Conservation (phyloP, 2,888 invertebrate genomes). For the Bugulina stolonifera region DNA sequence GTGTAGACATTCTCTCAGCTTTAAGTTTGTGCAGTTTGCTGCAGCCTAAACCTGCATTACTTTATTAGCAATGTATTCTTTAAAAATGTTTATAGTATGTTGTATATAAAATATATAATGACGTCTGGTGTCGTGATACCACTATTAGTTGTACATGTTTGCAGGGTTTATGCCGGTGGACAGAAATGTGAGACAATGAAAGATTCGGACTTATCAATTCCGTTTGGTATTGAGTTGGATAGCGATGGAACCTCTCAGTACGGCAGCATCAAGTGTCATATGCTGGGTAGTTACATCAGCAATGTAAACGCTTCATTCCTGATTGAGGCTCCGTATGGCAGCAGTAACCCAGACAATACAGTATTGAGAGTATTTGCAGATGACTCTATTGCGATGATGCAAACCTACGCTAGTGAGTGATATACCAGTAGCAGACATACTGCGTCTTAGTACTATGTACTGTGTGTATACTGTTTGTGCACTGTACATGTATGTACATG, state of each 20-base stretch:
- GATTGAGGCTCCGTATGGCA: constrained; percentile 17
- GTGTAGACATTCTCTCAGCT: too few species aligned
- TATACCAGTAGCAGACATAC: too few species aligned
- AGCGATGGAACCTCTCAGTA: constrained; percentile 17
- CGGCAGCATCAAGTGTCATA: constrained; percentile 31
- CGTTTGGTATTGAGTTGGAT: constrained; percentile 28
- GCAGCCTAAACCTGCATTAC: too few species aligned
- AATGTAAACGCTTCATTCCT: constrained; percentile 17
- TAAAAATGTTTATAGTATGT: too few species aligned
- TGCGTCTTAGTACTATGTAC: too few species aligned
- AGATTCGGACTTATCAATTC: not conserved
- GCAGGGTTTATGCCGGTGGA: constrained; percentile 31
- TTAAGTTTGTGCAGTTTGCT: too few species aligned
- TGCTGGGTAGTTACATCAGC: constrained; percentile 31
- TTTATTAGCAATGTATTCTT: too few species aligned
- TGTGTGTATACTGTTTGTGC: too few species aligned
- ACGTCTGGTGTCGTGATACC: too few species aligned
- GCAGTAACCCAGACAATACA: constrained; percentile 7
- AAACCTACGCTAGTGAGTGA: constrained; percentile 33
- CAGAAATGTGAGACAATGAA: constrained; percentile 30
- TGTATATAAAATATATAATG: too few species aligned
- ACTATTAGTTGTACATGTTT: too few species aligned
- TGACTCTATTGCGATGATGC: constrained; percentile 31
- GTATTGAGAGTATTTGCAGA: constrained; percentile 27
- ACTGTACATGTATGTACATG: too few species aligned